phyloP scores from a whole-genome alignment of 2,888 invertebrate genomes.

The Chironomus tentans region DNA sequence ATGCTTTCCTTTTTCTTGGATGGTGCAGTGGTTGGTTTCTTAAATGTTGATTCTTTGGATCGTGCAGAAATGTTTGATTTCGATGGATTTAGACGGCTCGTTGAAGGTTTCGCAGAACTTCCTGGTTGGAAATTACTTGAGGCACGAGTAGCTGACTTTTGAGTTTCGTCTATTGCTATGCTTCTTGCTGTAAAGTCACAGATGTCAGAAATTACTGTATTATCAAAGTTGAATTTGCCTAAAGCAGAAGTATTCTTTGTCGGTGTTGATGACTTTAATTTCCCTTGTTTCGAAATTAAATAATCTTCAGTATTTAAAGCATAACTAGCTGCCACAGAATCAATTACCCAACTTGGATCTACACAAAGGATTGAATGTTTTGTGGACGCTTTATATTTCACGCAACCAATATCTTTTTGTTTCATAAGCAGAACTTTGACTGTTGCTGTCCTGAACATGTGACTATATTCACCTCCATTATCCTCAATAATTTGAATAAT shows the following conservation, averaged over 20 bases:
- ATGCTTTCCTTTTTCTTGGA: not conserved
- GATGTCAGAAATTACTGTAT: not conserved
- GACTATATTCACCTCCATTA: slow-evolving; percentile 6
- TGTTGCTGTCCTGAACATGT: not conserved
- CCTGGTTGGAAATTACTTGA: not conserved
- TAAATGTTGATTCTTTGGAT: too few relatives aligned
- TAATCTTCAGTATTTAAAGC: not conserved
- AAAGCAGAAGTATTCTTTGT: not conserved
- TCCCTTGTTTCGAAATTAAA: not conserved
- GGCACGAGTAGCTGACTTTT: not conserved
- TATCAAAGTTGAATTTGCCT: not conserved
- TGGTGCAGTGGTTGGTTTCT: not conserved
- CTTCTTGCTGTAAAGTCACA: not conserved
- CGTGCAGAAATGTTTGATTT: too few relatives aligned
- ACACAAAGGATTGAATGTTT: not conserved
- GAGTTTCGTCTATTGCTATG: not conserved
- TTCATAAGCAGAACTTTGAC: not conserved
- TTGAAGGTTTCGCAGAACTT: too few relatives aligned
- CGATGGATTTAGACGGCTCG: too few relatives aligned
- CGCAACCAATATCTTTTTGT: not conserved
- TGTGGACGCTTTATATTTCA: not conserved
- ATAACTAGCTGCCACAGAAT: not conserved
- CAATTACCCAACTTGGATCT: not conserved
- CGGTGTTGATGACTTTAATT: not conserved
- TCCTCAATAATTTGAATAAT: slow-evolving; percentile 31